A percentile compares a stretch with the other conserved stretches of the same genome.
These are phyloP conservation scores for Caerostris extrusa DNA, from an alignment of 1,140 invertebrate species.

Conservation along the genomic window DNA sequence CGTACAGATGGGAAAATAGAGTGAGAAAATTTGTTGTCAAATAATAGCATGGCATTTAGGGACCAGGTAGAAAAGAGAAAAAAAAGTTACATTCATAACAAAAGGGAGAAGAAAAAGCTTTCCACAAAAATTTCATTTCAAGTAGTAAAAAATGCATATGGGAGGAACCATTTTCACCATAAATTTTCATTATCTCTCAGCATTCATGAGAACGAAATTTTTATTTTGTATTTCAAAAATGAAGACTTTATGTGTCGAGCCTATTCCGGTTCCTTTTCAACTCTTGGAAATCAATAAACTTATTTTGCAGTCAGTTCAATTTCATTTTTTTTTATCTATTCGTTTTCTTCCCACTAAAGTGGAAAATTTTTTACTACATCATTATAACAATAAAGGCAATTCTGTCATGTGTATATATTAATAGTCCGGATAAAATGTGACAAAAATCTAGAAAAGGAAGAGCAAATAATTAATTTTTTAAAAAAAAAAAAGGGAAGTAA, in stretches of 20 bases:
- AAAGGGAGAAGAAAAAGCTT: background rate
- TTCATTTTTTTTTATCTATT: too few relatives aligned
- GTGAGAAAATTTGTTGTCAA: constrained; percentile 48
- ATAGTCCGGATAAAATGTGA: too few relatives aligned
- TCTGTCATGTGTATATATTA: too few relatives aligned
- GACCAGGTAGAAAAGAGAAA: background rate
- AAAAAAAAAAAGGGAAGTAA: too few relatives aligned
- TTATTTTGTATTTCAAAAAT: background rate
- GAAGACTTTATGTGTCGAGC: background rate
- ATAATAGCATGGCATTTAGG: constrained; percentile 42
- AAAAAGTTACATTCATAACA: background rate
- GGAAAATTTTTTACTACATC: too few relatives aligned
- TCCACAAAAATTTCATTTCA: background rate
- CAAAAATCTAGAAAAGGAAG: too few relatives aligned
- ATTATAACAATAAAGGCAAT: too few relatives aligned
- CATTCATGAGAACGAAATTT: background rate
- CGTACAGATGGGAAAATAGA: constrained; percentile 26
- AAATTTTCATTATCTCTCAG: background rate
- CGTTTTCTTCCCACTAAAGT: too few relatives aligned
- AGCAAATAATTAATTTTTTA: too few relatives aligned
- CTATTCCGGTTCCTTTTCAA: too few relatives aligned
- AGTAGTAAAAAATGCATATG: background rate
- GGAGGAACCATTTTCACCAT: background rate
- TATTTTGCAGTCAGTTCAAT: too few relatives aligned
- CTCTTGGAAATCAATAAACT: too few relatives aligned